Percentiles rank a stretch among this genome's conserved stretches.
These are phyloP conservation scores for Cephalopterus ornatus DNA, from an alignment of 2,113 vertebrate species.

Conservation along the genomic window DNA sequence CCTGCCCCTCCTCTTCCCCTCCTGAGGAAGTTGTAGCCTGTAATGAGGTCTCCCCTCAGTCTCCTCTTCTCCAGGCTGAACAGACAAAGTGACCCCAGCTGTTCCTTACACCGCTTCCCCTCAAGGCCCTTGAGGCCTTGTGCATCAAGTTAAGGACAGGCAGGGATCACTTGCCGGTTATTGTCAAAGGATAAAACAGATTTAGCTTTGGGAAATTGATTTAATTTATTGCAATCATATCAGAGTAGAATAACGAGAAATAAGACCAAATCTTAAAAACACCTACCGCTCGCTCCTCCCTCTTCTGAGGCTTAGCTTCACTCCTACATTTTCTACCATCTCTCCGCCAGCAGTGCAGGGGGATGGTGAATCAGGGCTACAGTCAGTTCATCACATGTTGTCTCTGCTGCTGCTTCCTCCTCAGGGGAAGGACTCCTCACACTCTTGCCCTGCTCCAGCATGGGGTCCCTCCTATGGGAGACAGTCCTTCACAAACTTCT, in stretches of 20 bases:
- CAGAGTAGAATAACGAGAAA: neutral
- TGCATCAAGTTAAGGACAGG: neutral
- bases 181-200: neutral
- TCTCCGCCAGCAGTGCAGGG: neutral
- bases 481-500: neutral
- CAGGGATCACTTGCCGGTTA: neutral
- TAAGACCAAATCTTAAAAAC: neutral
- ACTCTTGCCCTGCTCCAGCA: neutral
- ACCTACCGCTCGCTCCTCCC: neutral
- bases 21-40: neutral
- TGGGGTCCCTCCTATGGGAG: neutral
- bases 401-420: neutral
- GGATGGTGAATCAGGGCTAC: neutral
- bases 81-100: neutral
- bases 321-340: neutral
- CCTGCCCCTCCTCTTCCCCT: neutral
- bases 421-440: neutral
- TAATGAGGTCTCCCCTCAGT: neutral
- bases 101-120: neutral
- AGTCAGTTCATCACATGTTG: neutral
- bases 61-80: neutral
- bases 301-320: neutral
- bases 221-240: neutral
- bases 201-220: neutral
- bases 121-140: neutral